Conservation (phyloP, 2,113 vertebrate species). For the Catagonus wagneri region DNA sequence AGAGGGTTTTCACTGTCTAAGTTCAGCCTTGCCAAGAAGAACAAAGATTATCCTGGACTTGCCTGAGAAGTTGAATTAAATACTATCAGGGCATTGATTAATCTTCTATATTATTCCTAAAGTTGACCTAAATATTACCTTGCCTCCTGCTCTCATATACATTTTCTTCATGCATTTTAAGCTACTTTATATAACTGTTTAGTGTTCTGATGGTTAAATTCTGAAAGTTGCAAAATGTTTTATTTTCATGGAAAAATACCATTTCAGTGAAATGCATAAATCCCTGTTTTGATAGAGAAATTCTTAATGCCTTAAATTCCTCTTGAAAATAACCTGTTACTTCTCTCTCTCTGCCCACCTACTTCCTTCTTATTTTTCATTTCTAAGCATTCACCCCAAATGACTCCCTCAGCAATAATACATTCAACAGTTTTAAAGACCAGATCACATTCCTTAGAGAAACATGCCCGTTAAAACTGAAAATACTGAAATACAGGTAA, state of each 20-base stretch:
- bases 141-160: neutral
- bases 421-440: slow-evolving; percentile 27
- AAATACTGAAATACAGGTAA: neutral
- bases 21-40: neutral
- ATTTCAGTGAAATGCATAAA: slow-evolving; percentile 4
- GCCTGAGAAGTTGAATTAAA: neutral
- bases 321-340: neutral
- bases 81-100: neutral
- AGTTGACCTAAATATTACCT: neutral
- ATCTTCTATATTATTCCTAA: neutral
- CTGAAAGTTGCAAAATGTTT: slow-evolving; percentile 53
- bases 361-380: neutral
- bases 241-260: neutral
- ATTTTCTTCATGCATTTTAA: slow-evolving; percentile 24
- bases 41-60: neutral
- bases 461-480: neutral
- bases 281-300: neutral
- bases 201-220: neutral
- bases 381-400: neutral
- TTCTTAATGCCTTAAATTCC: neutral
- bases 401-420: neutral
- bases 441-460: slow-evolving; percentile 8
- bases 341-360: neutral
- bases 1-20: neutral
- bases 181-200: neutral